These are phyloP conservation scores for Papilio helenus DNA, from an alignment of 1,140 invertebrate genomes.

Conservation along the genomic window DNA sequence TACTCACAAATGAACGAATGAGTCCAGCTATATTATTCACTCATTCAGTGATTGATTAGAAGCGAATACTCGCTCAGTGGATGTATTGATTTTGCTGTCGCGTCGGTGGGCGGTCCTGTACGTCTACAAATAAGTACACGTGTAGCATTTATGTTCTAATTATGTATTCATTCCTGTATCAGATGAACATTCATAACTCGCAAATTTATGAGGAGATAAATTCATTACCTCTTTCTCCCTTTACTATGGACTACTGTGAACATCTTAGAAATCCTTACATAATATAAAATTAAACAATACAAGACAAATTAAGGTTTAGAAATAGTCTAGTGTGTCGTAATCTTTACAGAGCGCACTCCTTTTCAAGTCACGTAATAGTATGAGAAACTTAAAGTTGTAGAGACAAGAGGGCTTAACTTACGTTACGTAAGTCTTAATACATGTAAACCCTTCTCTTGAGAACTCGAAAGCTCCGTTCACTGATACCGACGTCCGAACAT, in stretches of 20 bases:
- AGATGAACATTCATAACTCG: no score
- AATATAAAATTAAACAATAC: neutral
- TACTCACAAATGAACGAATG: neutral
- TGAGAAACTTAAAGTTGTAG: slow-evolving; percentile 29
- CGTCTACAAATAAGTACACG: no score
- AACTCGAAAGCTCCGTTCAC: slow-evolving; percentile 17
- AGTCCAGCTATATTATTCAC: neutral
- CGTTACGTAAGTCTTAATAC: slow-evolving; percentile 10
- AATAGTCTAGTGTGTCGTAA: neutral
- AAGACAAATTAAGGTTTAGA: neutral
- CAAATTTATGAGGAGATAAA: no score
- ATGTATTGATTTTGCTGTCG: neutral
- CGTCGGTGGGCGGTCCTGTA: neutral
- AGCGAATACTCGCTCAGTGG: neutral
- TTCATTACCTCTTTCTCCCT: no score
- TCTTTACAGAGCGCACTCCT: neutral
- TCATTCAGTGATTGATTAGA: neutral
- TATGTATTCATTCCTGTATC: no score
- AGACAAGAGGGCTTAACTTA: slow-evolving; percentile 17
- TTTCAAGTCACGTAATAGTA: neutral
- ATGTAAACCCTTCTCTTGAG: slow-evolving; percentile 2
- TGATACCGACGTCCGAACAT: neutral
- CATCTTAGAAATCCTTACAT: neutral
- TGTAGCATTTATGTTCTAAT: no score
- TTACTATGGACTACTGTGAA: neutral